Base-by-base conservation (phyloP, 2,113 vertebrate species). In the Dryoscopus gambensis region DNA sequence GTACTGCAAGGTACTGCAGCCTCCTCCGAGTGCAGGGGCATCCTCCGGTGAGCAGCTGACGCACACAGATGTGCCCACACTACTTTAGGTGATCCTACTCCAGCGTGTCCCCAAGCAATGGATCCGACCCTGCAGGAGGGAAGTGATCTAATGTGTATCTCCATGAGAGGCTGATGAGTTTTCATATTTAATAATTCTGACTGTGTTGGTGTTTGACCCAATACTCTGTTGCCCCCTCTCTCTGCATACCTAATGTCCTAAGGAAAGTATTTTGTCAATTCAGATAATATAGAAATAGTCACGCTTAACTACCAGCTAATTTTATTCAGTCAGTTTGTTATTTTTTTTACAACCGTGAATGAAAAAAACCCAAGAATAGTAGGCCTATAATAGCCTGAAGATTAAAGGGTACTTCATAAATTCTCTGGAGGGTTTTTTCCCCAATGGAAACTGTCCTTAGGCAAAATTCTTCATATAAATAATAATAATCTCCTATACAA, bases 11-110 rank as follows among this genome's bases (percentile, higher is more conserved):
- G 82, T 19, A 2, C 19, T 24, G 37, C 20, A 73, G 50, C 46
- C 57, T 73, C 19, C 15, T 4, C 40, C 11, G 71, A n/a, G 39
- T 20, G 9, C 5, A 60, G 55, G 40, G 31, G 37, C n/a, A 88
- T 28, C 44, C 49, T 22, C 2, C 0, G 0, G 47, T 24, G 49
- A 76, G 86, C 71, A 46, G 68, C 73, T 84, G 76, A 40, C 44
- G 12, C 17, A 33, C 15, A 13, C 0, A 0, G 13, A 47, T 31
- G 11, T 14, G 6, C 10, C 39, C 35, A 15, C 4, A 1, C 6
- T 6, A 5, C 11, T 31, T 31, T 15, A 49, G 46, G 23, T 50
- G 56, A 70, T 47, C 62, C 63, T 27, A 5, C 11, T 60, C 37
- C 70, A 28, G 27, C 2, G 1, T 16, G 27, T 52, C 77, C 56